Evolutionary conservation across 2,888 invertebrate species (phyloP).

Genomic region (Ceraclea dissimilis): DNA sequence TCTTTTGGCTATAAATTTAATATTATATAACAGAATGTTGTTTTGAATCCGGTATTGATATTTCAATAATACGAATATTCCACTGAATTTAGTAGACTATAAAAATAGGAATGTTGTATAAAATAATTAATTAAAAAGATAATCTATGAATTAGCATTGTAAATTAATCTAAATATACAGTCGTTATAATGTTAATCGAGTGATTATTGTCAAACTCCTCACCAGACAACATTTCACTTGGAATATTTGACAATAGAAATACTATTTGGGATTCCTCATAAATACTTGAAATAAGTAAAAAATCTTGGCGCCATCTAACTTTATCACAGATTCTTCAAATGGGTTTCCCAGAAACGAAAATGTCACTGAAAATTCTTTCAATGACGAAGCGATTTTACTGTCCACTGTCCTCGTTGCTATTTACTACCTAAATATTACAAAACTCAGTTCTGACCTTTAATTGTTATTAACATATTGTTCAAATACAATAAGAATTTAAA

Average conservation of each 20-base stretch:
- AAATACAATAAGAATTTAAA: too few species aligned
- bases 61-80: too few species aligned
- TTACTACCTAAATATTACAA: too few species aligned
- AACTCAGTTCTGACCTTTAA: too few species aligned
- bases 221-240: background rate
- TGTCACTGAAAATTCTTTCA: too few species aligned
- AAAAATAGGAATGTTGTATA: background rate
- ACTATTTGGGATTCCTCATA: background rate
- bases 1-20: too few species aligned
- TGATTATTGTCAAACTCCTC: background rate
- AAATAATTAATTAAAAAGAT: conserved; percentile 2
- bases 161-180: background rate
- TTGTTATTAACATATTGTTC: too few species aligned
- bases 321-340: background rate
- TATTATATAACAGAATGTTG: too few species aligned
- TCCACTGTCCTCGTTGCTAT: too few species aligned
- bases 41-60: too few species aligned
- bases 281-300: background rate
- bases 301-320: background rate
- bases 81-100: background rate
- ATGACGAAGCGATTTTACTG: too few species aligned
- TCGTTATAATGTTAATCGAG: background rate
- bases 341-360: background rate
- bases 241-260: background rate
- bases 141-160: background rate